Percentiles rank a stretch among this genome's conserved stretches.
Evolutionary conservation across 2,113 vertebrate genomes (phyloP).

Genomic region (Chiloscyllium plagiosum): DNA sequence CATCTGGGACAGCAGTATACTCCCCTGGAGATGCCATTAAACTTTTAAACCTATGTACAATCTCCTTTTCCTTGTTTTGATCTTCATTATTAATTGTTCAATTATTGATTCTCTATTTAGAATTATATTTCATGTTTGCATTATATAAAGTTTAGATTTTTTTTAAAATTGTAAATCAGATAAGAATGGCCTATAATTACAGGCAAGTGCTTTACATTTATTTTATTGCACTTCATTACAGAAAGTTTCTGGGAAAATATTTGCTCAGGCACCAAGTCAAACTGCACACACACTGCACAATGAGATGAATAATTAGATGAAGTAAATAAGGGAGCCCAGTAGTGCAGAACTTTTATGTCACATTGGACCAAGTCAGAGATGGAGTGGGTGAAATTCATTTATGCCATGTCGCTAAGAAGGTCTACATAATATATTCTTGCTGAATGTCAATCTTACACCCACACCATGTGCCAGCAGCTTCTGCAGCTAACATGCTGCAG

Average conservation of each 20-base stretch:
- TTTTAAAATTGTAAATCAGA: not conserved
- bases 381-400: not conserved
- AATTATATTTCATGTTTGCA: not conserved
- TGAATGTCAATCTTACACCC: too few species aligned
- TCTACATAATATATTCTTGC: not conserved
- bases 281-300: not conserved
- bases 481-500: too few species aligned
- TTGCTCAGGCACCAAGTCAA: slow-evolving; percentile 9
- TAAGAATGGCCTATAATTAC: not conserved
- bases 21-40: not conserved
- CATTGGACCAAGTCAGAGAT: not conserved
- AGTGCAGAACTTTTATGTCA: not conserved
- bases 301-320: not conserved
- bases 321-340: not conserved
- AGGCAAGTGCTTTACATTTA: not conserved
- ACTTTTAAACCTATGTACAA: not conserved
- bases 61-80: not conserved
- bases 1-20: not conserved
- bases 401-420: not conserved
- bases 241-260: not conserved
- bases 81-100: not conserved
- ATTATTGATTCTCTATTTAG: not conserved
- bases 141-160: not conserved
- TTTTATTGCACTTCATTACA: not conserved
- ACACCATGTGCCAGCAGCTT: too few species aligned